phyloP scores from a whole-genome alignment of 2,797 vertebrate species.

The Rhabdophis nuchalis region DNA sequence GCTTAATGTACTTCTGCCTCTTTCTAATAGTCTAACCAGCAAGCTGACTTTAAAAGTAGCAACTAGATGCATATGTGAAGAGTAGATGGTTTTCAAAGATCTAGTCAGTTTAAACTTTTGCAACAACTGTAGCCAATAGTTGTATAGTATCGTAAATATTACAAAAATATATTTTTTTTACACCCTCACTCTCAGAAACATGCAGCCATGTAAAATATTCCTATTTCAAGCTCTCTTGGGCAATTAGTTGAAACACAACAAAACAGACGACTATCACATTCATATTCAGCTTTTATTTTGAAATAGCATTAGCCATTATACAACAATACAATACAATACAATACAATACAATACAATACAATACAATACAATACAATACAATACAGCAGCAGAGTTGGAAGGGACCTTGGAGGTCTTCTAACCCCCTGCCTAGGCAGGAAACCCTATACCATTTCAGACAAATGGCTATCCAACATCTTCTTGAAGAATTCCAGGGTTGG shows the following conservation, averaged over 20 bases:
- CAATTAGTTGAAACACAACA: constrained; percentile 1
- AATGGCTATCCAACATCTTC: too few species aligned
- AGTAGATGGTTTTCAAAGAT: background rate
- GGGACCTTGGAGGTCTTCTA: too few species aligned
- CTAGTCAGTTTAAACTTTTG: background rate
- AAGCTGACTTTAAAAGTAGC: background rate
- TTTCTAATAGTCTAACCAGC: background rate
- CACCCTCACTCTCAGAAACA: background rate
- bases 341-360: too few species aligned
- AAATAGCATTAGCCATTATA: constrained; percentile 34
- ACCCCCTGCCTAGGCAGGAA: too few species aligned
- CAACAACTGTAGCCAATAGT: background rate
- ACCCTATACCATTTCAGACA: too few species aligned
- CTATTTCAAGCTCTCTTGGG: constrained; percentile 24
- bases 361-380: too few species aligned
- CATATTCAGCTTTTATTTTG: constrained; percentile 9
- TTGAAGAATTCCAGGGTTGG: too few species aligned
- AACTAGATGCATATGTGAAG: background rate
- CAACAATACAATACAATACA: too few species aligned
- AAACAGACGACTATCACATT: constrained; percentile 22
- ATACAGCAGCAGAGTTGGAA: too few species aligned
- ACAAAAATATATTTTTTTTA: background rate
- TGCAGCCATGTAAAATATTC: background rate
- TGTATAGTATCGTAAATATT: background rate
- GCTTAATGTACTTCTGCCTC: background rate